Conservation (phyloP, 1,140 invertebrate species). For the Cataglyphis hispanica region DNA sequence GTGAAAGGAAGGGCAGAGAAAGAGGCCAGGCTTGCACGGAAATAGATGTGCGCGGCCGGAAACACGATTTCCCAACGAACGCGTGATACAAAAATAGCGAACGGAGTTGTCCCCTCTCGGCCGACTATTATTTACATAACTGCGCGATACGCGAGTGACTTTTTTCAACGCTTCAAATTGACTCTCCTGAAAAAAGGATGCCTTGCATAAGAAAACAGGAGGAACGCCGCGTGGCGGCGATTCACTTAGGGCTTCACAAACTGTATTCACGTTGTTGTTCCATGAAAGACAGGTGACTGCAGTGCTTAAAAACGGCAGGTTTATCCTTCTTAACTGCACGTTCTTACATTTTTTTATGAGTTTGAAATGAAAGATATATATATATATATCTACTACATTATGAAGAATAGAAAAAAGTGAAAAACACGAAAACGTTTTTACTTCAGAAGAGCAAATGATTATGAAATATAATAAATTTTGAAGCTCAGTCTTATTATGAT, state of each 20-base stretch:
- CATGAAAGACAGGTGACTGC: constrained; percentile 24
- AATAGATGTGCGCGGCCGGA: constrained; percentile 73
- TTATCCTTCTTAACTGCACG: constrained; percentile 23
- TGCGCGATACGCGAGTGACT: not conserved
- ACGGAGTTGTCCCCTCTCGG: constrained; percentile 46
- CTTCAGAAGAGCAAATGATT: not conserved
- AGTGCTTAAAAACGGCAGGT: constrained; percentile 26
- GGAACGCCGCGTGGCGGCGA: constrained; percentile 14
- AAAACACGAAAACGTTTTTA: not conserved
- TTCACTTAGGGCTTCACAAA: constrained; percentile 39
- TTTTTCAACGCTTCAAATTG: constrained; percentile 36
- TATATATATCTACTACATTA: not conserved
- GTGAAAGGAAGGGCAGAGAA: constrained; percentile 49
- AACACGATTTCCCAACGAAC: constrained; percentile 73
- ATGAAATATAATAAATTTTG: not conserved
- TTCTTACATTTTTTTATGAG: constrained; percentile 37
- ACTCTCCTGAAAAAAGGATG: not conserved
- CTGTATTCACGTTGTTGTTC: constrained; percentile 28
- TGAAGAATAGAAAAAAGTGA: not conserved
- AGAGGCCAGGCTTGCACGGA: constrained; percentile 51
- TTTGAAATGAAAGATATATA: constrained; percentile 31
- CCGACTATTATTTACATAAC: constrained; percentile 77
- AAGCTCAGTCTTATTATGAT: not conserved
- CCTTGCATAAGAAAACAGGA: constrained; percentile 36
- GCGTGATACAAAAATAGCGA: constrained; percentile 75